Conservation (phyloP, 92 coral and sea anemone genomes). For the Palythoa heliodiscus region DNA sequence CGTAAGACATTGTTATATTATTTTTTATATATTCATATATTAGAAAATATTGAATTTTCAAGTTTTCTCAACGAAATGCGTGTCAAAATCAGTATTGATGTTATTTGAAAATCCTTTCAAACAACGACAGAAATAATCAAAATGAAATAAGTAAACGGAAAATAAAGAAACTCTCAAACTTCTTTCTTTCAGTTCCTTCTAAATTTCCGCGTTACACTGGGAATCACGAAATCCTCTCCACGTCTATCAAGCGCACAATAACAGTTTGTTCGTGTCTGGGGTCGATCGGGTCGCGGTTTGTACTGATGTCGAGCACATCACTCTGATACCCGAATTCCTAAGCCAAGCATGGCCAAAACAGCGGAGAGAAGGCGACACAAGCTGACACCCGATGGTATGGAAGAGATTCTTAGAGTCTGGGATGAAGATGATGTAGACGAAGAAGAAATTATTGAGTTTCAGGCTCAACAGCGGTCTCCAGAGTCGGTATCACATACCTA, state of each 20-base stretch:
- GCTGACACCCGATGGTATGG: conserved; percentile 74
- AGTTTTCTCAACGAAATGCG: too few relatives aligned
- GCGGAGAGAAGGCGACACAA: conserved; percentile 58
- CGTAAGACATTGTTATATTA: too few relatives aligned
- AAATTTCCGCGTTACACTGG: too few relatives aligned
- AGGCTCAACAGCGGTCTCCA: conserved; percentile 49
- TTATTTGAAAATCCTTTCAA: background rate
- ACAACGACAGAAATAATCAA: background rate
- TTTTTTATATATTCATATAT: too few relatives aligned
- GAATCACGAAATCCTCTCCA: conserved; percentile 15
- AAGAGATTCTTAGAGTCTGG: conserved; percentile 88
- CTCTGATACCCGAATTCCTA: background rate
- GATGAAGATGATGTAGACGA: conserved; percentile 92
- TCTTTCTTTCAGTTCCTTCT: conserved; percentile 17
- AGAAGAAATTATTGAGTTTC: conserved; percentile 88
- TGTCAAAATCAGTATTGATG: too few relatives aligned
- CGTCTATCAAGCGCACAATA: conserved; percentile 24
- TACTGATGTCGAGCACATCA: background rate
- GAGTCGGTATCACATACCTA: background rate
- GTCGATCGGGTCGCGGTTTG: background rate
- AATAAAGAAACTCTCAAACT: background rate
- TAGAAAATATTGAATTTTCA: too few relatives aligned
- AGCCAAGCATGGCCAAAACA: background rate
- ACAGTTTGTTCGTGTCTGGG: background rate
- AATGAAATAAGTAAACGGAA: background rate